Evolutionary conservation across 2,113 vertebrate genomes (phyloP).

Genomic region (Hiodon tergisus): DNA sequence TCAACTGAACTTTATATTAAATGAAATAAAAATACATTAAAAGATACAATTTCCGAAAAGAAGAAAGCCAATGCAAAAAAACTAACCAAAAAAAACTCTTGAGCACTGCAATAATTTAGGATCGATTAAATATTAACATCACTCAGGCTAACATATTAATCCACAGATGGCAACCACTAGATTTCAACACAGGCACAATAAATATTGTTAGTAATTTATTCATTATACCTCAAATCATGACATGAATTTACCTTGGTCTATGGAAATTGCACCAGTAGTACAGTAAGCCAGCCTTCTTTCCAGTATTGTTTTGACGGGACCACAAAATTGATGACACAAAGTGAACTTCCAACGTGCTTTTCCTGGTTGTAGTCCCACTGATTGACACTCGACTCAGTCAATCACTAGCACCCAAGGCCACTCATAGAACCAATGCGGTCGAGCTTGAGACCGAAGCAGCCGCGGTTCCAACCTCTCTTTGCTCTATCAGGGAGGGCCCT

Average conservation of each 20-base stretch:
- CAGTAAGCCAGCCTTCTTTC: neutral
- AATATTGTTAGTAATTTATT: conserved; percentile 9
- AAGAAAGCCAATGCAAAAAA: conserved; percentile 5
- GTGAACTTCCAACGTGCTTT: neutral
- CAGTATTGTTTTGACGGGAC: neutral
- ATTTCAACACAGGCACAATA: conserved; percentile 10
- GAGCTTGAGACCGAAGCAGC: conserved; percentile 81
- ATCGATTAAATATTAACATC: conserved; percentile 29
- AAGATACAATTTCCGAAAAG: conserved; percentile 14
- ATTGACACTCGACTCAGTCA: conserved; percentile 8
- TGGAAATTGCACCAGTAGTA: conserved; percentile 4
- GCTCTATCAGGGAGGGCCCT: conserved; percentile 59
- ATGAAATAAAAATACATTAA: conserved; percentile 4
- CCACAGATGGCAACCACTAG: conserved; percentile 11
- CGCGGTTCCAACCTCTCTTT: conserved; percentile 65
- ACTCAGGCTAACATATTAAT: conserved; percentile 23
- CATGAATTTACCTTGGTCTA: conserved; percentile 6
- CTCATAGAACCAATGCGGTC: conserved; percentile 81
- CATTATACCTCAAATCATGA: conserved; percentile 4
- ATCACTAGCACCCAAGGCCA: conserved; percentile 74
- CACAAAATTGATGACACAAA: neutral
- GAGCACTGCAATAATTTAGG: conserved; percentile 26
- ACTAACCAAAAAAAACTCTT: conserved; percentile 7
- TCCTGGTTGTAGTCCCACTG: neutral
- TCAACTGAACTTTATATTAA: conserved; percentile 22